Evolutionary conservation across 2,113 vertebrate species (phyloP).

Genomic region (Tragelaphus scriptus): DNA sequence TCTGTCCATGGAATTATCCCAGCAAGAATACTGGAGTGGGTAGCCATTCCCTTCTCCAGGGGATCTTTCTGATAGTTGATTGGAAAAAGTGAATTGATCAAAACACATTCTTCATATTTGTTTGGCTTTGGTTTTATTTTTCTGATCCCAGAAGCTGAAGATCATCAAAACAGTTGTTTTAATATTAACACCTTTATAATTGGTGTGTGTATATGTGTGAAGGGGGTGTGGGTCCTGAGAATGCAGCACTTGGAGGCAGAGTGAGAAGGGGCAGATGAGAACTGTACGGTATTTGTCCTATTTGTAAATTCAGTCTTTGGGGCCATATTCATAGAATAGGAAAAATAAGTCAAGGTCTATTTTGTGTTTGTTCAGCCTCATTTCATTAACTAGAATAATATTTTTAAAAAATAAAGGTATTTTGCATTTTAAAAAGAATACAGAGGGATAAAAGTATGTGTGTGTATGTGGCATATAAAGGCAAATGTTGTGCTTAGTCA

Average conservation of each 20-base stretch:
- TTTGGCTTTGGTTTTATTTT: neutral
- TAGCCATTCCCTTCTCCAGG: neutral
- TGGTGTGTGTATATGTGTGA: accelerated
- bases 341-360: neutral
- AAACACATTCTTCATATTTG: neutral
- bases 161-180: neutral
- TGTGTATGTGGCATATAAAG: neutral
- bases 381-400: neutral
- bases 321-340: neutral
- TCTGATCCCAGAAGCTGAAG: neutral
- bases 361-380: neutral
- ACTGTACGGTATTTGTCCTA: neutral
- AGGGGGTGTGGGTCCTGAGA: neutral
- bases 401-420: neutral
- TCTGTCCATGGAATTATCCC: neutral
- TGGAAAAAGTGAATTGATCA: neutral
- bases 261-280: neutral
- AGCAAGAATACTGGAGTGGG: neutral
- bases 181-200: neutral
- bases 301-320: neutral
- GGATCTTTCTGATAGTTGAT: neutral
- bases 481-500: neutral
- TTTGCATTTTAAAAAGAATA: neutral
- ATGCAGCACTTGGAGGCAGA: no score
- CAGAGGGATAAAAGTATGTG: neutral